Conservation (phyloP, 2,113 vertebrate genomes). For the Heterotis niloticus region DNA sequence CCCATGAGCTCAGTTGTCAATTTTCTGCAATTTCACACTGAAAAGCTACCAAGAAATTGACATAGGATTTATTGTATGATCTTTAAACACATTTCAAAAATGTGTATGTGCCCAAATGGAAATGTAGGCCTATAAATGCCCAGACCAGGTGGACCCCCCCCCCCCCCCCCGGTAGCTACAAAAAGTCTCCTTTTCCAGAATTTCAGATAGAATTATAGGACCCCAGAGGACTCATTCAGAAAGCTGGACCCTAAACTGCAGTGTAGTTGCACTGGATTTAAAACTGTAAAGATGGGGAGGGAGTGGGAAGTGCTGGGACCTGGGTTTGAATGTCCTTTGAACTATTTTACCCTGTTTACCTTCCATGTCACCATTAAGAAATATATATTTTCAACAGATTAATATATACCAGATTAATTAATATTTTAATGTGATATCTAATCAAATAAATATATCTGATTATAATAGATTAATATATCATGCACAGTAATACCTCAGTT, state of each 20-base stretch:
- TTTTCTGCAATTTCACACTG: constrained; percentile 24
- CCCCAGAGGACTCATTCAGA: not conserved
- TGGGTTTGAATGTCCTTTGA: too few species aligned
- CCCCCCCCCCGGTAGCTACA: not conserved
- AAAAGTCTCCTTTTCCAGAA: not conserved
- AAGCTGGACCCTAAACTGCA: not conserved
- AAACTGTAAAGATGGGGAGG: too few species aligned
- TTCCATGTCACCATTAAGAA: too few species aligned
- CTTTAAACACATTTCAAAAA: not conserved
- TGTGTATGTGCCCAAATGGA: not conserved
- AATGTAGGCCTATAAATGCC: not conserved
- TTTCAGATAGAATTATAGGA: not conserved
- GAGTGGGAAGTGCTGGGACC: too few species aligned
- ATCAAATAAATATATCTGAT: too few species aligned
- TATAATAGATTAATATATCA: too few species aligned
- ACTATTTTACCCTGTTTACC: too few species aligned
- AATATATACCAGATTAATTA: too few species aligned
- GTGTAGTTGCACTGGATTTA: not conserved
- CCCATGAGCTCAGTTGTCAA: constrained; percentile 1
- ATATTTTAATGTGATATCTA: too few species aligned
- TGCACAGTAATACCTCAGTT: too few species aligned
- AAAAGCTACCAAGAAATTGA: not conserved
- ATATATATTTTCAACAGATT: too few species aligned
- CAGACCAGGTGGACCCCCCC: not conserved
- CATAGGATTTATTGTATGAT: not conserved